A percentile compares a stretch with the other conserved stretches of the same genome.
phyloP scores from a whole-genome alignment of 1,140 invertebrate species.

The Bilobella aurantiaca region DNA sequence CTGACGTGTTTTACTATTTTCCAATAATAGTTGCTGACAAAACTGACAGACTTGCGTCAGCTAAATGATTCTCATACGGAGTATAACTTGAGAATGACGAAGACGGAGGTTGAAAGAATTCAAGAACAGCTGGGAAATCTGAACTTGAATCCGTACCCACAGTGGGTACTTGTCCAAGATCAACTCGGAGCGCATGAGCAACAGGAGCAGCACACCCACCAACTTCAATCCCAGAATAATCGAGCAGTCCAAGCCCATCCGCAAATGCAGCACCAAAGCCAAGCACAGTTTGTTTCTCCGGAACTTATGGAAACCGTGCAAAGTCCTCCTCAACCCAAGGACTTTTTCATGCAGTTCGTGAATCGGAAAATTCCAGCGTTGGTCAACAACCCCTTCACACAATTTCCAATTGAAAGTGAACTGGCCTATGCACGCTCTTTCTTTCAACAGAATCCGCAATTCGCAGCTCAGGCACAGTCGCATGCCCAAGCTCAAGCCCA shows the following conservation, averaged over 20 bases:
- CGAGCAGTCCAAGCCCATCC: not conserved
- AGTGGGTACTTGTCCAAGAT: slow-evolving; percentile 23
- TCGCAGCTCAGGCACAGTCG: not conserved
- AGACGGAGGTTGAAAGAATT: slow-evolving; percentile 35
- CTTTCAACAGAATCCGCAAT: not conserved
- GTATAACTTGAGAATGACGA: slow-evolving; percentile 40
- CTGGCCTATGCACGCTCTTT: not conserved
- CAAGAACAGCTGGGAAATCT: slow-evolving; percentile 37
- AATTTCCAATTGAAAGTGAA: slow-evolving; percentile 7
- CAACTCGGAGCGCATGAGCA: not conserved
- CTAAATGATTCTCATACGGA: slow-evolving; percentile 47
- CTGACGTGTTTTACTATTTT: no score
- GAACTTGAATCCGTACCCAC: slow-evolving; percentile 35
- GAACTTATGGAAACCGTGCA: no score
- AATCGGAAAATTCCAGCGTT: slow-evolving; percentile 12
- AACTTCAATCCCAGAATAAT: no score
- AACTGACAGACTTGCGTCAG: slow-evolving; percentile 43
- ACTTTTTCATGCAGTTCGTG: slow-evolving; percentile 15
- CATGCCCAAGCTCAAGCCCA: no score
- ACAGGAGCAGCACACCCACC: no score
- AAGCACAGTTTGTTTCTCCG: not conserved
- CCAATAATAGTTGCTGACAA: slow-evolving; percentile 23
- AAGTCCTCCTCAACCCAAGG: not conserved
- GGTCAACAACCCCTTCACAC: slow-evolving; percentile 15
- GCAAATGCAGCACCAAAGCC: not conserved